phyloP scores from a whole-genome alignment of 2,797 vertebrate genomes.

The Scolopax rusticola region DNA sequence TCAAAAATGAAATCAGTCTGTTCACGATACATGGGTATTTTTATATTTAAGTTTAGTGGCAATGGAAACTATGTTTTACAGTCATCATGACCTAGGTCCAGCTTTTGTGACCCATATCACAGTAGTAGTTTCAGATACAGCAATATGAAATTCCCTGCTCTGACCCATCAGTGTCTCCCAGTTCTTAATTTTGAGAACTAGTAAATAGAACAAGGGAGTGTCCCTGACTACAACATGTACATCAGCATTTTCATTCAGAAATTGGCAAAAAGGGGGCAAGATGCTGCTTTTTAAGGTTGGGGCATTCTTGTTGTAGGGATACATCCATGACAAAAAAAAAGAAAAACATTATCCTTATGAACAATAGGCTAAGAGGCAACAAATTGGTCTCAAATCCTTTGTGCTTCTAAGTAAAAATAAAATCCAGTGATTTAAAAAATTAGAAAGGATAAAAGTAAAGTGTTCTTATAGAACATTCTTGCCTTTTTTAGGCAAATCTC shows the following conservation, averaged over 20 bases:
- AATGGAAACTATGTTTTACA: neutral
- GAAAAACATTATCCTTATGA: neutral
- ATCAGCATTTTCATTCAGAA: neutral
- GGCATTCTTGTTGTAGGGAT: neutral
- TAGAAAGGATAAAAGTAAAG: neutral
- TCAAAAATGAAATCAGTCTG: neutral
- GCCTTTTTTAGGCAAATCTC: neutral
- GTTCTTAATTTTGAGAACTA: neutral
- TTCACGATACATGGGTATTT: neutral
- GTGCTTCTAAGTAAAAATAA: neutral
- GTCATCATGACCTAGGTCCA: neutral
- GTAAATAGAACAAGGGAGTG: neutral
- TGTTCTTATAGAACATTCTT: neutral
- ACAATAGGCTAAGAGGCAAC: neutral
- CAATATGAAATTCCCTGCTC: neutral
- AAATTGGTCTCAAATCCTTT: neutral
- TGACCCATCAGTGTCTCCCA: neutral
- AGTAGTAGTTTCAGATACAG: neutral
- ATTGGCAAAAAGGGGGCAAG: neutral
- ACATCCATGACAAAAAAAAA: neutral
- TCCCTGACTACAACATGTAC: neutral
- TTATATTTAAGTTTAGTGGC: neutral
- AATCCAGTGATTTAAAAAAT: neutral
- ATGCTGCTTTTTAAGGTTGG: neutral
- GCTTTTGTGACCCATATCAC: neutral